Evolutionary conservation across 2,888 invertebrate species (phyloP), one percentile per base, ranked within the genome.

Genomic region (Heliconius erato): DNA sequence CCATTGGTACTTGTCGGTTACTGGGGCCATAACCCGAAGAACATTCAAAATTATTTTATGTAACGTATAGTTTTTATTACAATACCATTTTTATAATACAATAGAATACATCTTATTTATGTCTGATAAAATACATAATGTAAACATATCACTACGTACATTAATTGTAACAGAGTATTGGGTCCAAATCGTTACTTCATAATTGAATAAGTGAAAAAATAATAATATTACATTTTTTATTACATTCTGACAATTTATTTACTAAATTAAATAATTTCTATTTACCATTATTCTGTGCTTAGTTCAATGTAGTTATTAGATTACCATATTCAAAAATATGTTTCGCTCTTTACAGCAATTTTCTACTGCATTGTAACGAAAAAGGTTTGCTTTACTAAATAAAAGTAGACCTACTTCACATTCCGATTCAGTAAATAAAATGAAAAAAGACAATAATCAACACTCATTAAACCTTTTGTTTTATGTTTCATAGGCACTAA

Each of bases 401-500:
- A 7, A 23, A 54, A 54, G 0, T 19, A n/a, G n/a, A n/a, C n/a
- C n/a, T n/a, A 54, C 54, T 23, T 54, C 19, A 54, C 7, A 54
- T 54, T 54, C 23, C 54, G 19, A 54, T 54, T 54, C 54, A 23
- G 7, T 40, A 5, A 44, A 44, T 72, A 72, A 40, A 3, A 72
- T 26, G 7, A 44, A 49, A n/a, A 32, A 44, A 44, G 7, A 28
- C 2, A 1, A 14, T 44, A n/a, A 26, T 44, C 26, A 77, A 83
- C 85, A 71, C 85, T 85, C 88, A 87, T 88, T 86, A 85, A 84
- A 85, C 72, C 77, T 82, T 79, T 85, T 83, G 9, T 83, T 85
- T 71, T 83, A 80, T 81, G 32, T 85, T 85, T 84, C 87, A 87
- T 92, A 94, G 95, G 93, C 90, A 92, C 85, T 94, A 93, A 90